A percentile compares a stretch with the other conserved stretches of the same genome.
Conservation (phyloP, 2,113 vertebrate genomes). For the Acanthochromis polyacanthus region DNA sequence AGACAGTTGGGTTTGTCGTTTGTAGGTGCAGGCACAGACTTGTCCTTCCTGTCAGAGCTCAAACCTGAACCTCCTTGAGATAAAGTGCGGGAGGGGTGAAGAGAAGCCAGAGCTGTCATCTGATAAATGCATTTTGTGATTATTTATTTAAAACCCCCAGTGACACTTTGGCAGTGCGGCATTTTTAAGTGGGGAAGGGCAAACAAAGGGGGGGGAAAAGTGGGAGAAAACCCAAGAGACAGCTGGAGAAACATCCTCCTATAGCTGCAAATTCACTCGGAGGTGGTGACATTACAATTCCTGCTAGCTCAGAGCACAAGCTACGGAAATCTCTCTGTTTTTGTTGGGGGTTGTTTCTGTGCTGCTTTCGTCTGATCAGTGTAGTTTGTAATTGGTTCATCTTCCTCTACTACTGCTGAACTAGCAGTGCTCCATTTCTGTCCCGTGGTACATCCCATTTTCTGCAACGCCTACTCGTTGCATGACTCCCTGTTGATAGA, state of each 20-base stretch:
- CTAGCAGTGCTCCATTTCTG: conserved; percentile 50
- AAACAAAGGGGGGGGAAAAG: conserved; percentile 22
- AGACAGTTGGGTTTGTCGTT: conserved; percentile 63
- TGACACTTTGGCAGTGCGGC: conserved; percentile 63
- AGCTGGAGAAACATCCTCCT: conserved; percentile 28
- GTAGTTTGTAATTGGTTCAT: conserved; percentile 51
- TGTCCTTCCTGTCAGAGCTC: conserved; percentile 69
- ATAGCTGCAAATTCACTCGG: conserved; percentile 17
- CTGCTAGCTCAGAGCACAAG: conserved; percentile 27
- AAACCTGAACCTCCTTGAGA: conserved; percentile 66
- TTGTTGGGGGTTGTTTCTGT: too few relatives aligned
- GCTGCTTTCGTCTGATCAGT: conserved; percentile 34
- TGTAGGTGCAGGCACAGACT: conserved; percentile 71
- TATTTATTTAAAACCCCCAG: conserved; percentile 77
- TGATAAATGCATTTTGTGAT: conserved; percentile 71
- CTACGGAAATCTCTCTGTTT: conserved; percentile 44
- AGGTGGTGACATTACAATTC: conserved; percentile 51
- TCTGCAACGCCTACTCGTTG: conserved; percentile 39
- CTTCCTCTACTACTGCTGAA: conserved; percentile 42
- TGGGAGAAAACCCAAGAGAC: conserved; percentile 13
- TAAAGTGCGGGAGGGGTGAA: conserved; percentile 19
- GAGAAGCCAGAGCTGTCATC: conserved; percentile 55
- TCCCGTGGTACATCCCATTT: conserved; percentile 31
- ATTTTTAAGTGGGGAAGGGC: conserved; percentile 38
- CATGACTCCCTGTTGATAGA: conserved; percentile 34